phyloP scores from a whole-genome alignment of 2,888 invertebrate species.

The Brachyptera putata region DNA sequence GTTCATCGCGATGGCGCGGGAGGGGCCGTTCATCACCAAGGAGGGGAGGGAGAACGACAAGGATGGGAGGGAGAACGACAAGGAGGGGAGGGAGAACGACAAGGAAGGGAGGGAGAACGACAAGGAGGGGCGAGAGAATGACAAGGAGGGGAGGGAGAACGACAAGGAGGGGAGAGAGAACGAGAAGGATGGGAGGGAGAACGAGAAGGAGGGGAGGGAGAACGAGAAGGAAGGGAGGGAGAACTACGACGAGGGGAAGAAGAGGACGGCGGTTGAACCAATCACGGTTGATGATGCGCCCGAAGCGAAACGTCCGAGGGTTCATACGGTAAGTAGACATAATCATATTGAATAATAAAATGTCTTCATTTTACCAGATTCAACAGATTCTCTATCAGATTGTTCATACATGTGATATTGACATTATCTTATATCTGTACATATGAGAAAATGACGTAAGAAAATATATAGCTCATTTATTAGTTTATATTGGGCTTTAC shows the following conservation, averaged over 20 bases:
- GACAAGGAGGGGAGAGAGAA: constrained; percentile 38
- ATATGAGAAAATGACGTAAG: no score
- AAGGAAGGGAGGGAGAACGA: constrained; percentile 35
- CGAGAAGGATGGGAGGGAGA: constrained; percentile 32
- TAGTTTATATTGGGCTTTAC: no score
- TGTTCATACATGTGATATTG: no score
- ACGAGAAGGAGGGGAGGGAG: constrained; percentile 34
- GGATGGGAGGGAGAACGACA: constrained; percentile 34
- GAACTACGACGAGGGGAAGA: constrained; percentile 37
- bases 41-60: background rate
- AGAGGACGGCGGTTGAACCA: constrained; percentile 33
- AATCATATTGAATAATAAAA: no score
- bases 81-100: constrained; percentile 26
- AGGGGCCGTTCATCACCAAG: constrained; percentile 44
- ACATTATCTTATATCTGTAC: no score
- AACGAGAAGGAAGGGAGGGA: constrained; percentile 31
- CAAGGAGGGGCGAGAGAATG: constrained; percentile 27
- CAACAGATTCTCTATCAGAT: no score
- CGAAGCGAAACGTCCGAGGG: background rate
- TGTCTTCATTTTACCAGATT: no score
- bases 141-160: constrained; percentile 32
- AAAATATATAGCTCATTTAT: no score
- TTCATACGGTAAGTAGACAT: constrained; percentile 23
- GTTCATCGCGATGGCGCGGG: constrained; percentile 50
- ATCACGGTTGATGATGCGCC: background rate